phyloP scores from a whole-genome alignment of 2,797 vertebrate species.

The Champsocephalus esox region DNA sequence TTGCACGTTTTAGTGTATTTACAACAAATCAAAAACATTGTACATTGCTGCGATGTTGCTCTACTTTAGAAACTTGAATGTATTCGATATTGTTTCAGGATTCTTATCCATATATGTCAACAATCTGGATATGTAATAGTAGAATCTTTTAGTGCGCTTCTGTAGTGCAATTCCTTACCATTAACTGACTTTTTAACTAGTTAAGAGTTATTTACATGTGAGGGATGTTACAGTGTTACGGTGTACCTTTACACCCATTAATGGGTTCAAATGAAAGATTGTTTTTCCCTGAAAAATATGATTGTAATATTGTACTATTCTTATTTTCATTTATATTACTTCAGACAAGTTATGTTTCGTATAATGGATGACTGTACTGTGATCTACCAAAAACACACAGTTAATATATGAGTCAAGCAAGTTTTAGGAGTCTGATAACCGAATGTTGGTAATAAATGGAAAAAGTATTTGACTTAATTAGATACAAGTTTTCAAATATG shows the following conservation, averaged over 20 bases:
- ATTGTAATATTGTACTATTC: neutral
- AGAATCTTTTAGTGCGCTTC: neutral
- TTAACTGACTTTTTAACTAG: neutral
- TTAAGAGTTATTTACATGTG: neutral
- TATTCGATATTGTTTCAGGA: neutral
- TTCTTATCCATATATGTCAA: neutral
- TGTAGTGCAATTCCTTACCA: neutral
- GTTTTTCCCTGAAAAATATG: neutral
- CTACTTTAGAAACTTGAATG: neutral
- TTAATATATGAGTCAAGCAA: neutral
- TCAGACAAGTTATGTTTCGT: neutral
- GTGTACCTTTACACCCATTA: neutral
- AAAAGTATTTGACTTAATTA: conserved; percentile 1
- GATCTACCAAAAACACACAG: neutral
- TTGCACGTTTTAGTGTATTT: conserved; percentile 24
- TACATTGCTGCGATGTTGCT: neutral
- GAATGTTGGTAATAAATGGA: neutral
- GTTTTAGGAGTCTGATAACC: neutral
- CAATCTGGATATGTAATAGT: neutral
- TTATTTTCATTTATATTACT: neutral
- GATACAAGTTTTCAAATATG: conserved; percentile 2
- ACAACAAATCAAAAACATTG: conserved; percentile 17
- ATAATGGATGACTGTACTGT: neutral
- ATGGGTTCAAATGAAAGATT: neutral
- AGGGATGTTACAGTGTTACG: no score